These are phyloP conservation scores for Cinclus cinclus DNA, from an alignment of 2,113 vertebrate species.

Conservation along the genomic window DNA sequence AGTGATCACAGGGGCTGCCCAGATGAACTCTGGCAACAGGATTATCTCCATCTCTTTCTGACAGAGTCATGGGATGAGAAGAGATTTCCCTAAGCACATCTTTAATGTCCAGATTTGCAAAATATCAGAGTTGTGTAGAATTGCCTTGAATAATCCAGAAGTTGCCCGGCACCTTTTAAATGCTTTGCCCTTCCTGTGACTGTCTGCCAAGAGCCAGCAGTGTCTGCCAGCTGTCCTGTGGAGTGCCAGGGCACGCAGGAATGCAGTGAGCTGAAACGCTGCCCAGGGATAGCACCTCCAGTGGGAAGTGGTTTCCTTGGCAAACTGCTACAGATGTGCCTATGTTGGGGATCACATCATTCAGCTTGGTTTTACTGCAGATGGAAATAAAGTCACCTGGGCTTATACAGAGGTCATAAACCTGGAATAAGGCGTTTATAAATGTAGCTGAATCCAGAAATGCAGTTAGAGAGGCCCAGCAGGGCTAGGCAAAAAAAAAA, in stretches of 20 bases:
- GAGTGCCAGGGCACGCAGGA: neutral
- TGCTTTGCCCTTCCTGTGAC: constrained; percentile 4
- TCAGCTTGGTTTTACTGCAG: neutral
- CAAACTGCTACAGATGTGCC: neutral
- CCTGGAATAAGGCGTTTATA: neutral
- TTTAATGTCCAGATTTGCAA: constrained; percentile 26
- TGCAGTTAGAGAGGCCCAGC: neutral
- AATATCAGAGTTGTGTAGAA: neutral
- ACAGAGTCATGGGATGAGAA: neutral
- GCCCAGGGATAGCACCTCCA: neutral
- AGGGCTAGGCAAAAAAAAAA: neutral
- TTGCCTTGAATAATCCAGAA: constrained; percentile 11
- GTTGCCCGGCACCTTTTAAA: neutral
- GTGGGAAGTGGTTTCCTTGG: neutral
- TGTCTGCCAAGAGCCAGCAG: constrained; percentile 16
- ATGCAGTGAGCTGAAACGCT: neutral
- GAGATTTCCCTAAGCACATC: neutral
- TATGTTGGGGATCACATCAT: neutral
- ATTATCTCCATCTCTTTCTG: constrained; percentile 32
- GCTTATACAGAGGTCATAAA: neutral
- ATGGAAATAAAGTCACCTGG: neutral
- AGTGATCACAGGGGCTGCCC: neutral
- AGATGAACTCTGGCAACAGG: constrained; percentile 2
- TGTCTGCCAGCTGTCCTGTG: neutral
- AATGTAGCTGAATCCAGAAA: neutral